Percentiles rank a stretch among this genome's conserved stretches.
Evolutionary conservation across 2,113 vertebrate genomes (phyloP).

Genomic region (Clarias gariepinus): DNA sequence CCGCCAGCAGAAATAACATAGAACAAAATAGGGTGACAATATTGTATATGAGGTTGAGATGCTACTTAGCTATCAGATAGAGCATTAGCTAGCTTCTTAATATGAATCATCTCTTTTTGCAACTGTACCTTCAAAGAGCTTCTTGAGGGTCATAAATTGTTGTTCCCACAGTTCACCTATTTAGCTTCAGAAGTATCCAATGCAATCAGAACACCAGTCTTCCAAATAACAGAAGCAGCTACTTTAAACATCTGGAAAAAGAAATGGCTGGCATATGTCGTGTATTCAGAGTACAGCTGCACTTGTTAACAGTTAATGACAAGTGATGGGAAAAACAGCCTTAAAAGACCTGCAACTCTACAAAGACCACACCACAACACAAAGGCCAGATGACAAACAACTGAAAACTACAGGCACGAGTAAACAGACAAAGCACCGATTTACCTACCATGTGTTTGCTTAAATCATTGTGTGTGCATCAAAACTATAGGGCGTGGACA

Average conservation of each 20-base stretch:
- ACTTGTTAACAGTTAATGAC: not conserved
- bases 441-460: not conserved
- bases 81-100: not conserved
- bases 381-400: conserved; percentile 11
- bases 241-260: not conserved
- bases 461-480: not conserved
- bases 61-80: not conserved
- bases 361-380: conserved; percentile 23
- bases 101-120: not conserved
- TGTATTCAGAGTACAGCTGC: not conserved
- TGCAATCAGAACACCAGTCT: not conserved
- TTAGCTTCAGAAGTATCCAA: no score
- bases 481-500: conserved; percentile 23
- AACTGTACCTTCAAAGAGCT: not conserved
- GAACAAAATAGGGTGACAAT: not conserved
- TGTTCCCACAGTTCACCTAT: not conserved
- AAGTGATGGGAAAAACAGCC: not conserved
- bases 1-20: no score
- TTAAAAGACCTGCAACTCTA: not conserved
- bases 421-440: not conserved
- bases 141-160: not conserved
- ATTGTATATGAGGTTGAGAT: not conserved
- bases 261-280: not conserved
- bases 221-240: not conserved
- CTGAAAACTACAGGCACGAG: not conserved